Conservation (phyloP, 2,888 invertebrate genomes). For the Frankliniella fusca region DNA sequence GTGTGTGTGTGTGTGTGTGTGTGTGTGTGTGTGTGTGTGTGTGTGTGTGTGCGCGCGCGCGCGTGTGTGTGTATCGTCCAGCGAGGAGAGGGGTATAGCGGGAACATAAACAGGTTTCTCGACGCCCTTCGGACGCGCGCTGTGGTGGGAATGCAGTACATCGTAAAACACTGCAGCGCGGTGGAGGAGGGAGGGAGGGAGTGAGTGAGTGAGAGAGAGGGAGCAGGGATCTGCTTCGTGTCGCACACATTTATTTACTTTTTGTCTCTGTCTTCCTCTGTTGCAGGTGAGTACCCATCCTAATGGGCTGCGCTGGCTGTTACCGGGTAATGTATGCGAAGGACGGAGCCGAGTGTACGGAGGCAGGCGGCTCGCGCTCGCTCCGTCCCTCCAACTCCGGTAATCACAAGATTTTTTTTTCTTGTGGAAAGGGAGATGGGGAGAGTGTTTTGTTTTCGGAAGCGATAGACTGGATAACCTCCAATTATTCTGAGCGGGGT, state of each 20-base stretch:
- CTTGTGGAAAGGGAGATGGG: no score
- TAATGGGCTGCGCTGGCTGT: background rate
- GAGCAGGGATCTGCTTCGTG: background rate
- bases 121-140: no score
- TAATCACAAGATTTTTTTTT: no score
- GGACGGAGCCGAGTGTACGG: no score
- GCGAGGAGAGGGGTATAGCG: no score
- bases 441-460: no score
- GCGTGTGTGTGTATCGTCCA: background rate
- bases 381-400: background rate
- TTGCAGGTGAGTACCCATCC: slow-evolving; percentile 16
- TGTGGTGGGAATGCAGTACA: background rate
- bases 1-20: background rate
- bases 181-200: background rate
- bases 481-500: no score
- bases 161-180: background rate
- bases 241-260: background rate
- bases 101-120: no score
- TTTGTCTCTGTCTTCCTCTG: background rate
- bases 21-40: background rate
- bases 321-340: no score
- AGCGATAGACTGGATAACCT: no score
- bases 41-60: no score
- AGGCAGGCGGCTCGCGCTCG: background rate
- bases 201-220: background rate